Base-by-base conservation (phyloP, 2,113 vertebrate species). In the Tringa solitaria region DNA sequence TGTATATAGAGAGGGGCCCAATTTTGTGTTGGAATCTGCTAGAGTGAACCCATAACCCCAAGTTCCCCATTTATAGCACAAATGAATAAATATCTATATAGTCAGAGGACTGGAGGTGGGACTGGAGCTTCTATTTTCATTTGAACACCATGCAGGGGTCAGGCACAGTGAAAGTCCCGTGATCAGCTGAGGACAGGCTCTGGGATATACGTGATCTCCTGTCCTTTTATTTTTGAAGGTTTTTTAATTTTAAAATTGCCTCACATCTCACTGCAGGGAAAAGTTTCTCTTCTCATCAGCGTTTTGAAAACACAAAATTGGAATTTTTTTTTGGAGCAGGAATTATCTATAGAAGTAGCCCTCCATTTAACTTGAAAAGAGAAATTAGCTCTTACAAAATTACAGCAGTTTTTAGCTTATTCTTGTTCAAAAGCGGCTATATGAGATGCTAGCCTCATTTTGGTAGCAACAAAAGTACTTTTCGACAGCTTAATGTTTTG, bases 1-100 rank as follows among this genome's bases (percentile, higher is more conserved):
- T 96, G 94, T 96, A 96, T 96, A 96, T 90, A 95, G 69, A 96
- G 65, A 92, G 68, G 92, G 90, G 84, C 77, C 87, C 87, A 84
- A 65, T 95, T 95, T 96, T 96, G 75, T 94, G 33, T 35, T 76
- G 95, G 91, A 95, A 95, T 96, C 95, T 96, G 96, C 96, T 96
- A 85, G 86, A 93, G 87, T 84, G 93, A 92, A 94, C 95, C 84
- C 6, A 46, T 84, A 91, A 96, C 93, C 94, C 67, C 54, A 5
- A 94, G 74, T 50, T 91, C 95, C 95, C 87, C 96, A 95, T 94
- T 95, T 95, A 96, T 93, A 96, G 89, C 87, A 87, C 78, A 80
- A 85, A 94, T 51, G 91, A 95, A 95, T 94, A 95, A 91, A 95
- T 96, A 96, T 95, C 95, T 89, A 61, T 81, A 64, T 41, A 92